Evolutionary conservation across 2,797 vertebrate species (phyloP).

Genomic region (Rousettus madagascariensis): DNA sequence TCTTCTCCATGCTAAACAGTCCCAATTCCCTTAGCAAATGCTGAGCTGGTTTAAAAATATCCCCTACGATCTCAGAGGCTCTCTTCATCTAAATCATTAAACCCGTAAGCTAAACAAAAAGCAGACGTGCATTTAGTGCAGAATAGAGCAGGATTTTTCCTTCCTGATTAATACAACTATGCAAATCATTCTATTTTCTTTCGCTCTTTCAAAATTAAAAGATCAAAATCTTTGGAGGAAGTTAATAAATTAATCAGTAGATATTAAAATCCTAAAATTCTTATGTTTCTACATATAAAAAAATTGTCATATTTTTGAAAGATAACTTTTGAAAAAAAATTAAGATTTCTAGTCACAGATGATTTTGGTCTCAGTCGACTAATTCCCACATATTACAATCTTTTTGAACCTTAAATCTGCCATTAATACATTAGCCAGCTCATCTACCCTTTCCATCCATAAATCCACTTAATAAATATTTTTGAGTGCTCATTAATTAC

Average conservation of each 20-base stretch:
- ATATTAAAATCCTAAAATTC: background rate
- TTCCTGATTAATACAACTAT: background rate
- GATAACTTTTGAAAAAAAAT: background rate
- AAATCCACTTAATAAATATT: background rate
- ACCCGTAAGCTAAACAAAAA: slow-evolving; percentile 5
- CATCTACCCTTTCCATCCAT: background rate
- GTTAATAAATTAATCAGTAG: background rate
- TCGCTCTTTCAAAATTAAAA: background rate
- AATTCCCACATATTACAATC: background rate
- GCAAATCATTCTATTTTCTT: background rate
- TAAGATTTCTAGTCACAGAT: background rate
- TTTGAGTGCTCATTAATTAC: background rate
- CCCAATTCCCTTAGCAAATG: slow-evolving; percentile 60
- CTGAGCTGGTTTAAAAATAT: slow-evolving; percentile 61
- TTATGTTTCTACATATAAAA: background rate
- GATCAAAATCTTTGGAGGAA: background rate
- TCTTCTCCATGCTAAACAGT: slow-evolving; percentile 52
- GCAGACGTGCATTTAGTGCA: background rate
- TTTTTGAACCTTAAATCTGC: background rate
- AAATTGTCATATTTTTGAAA: background rate
- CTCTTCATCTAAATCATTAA: slow-evolving; percentile 42
- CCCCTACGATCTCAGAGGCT: slow-evolving; percentile 2
- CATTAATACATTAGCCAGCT: background rate
- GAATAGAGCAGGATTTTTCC: background rate
- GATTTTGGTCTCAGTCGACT: background rate